Conservation (phyloP, 2,797 vertebrate species). For the Myiotriccus ornatus region DNA sequence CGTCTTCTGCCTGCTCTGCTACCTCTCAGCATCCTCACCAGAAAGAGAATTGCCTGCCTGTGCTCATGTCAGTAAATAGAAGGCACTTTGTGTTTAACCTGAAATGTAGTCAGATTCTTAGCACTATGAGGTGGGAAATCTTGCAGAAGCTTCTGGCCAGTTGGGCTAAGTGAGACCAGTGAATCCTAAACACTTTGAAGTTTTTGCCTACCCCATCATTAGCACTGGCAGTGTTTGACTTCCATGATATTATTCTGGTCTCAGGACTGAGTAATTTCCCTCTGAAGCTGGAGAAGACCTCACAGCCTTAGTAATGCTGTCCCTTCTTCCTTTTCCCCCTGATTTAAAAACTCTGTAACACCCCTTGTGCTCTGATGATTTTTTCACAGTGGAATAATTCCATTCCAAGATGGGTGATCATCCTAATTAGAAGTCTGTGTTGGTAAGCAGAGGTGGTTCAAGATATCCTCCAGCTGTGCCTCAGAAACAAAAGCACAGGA, state of each 20-base stretch:
- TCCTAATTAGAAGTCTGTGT: neutral
- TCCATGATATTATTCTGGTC: neutral
- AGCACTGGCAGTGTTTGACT: neutral
- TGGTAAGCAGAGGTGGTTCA: neutral
- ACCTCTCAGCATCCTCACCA: neutral
- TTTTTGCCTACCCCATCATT: neutral
- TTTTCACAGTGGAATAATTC: neutral
- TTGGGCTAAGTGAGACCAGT: neutral
- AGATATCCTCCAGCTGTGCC: neutral
- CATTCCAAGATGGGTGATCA: neutral
- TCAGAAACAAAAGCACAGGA: neutral
- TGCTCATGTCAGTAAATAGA: neutral
- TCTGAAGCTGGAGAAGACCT: neutral
- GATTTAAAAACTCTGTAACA: neutral
- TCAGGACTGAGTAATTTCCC: neutral
- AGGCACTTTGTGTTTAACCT: rapidly evolving
- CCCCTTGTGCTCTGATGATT: rapidly evolving
- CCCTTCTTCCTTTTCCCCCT: neutral
- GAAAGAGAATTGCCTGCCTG: neutral
- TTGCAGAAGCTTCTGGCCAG: neutral
- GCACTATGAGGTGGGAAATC: rapidly evolving
- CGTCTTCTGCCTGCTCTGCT: neutral
- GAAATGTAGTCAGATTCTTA: neutral
- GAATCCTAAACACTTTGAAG: neutral
- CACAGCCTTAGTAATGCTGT: neutral